Percentiles rank a stretch among this genome's conserved stretches.
phyloP scores from a whole-genome alignment of 1,140 invertebrate genomes.

The Tetragonula clypearis region DNA sequence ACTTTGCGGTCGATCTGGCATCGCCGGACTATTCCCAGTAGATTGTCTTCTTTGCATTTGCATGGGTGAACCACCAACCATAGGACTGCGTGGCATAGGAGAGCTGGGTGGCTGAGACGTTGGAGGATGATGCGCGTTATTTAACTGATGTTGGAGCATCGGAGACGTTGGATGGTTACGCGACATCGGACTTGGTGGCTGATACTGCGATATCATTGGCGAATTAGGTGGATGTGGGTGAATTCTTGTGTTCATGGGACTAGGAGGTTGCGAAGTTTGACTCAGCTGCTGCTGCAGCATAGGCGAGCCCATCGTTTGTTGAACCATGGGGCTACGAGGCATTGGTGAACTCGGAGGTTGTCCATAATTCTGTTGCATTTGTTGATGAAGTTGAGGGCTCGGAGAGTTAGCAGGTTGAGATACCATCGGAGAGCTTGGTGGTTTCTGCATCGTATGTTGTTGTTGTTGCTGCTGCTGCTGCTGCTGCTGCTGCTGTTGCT shows the following conservation, averaged over 20 bases:
- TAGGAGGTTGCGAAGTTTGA: constrained; percentile 79
- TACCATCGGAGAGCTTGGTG: constrained; percentile 82
- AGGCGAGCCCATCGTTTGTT: constrained; percentile 82
- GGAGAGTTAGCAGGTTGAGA: constrained; percentile 82
- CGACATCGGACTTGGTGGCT: constrained; percentile 81
- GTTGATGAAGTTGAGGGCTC: constrained; percentile 82
- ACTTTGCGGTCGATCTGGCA: constrained; percentile 83
- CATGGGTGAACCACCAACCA: constrained; percentile 82
- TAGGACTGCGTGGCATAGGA: constrained; percentile 83
- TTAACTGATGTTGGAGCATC: constrained; percentile 78
- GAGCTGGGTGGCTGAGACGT: constrained; percentile 78
- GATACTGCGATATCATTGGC: constrained; percentile 78
- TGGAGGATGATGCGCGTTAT: constrained; percentile 75
- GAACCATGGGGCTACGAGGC: constrained; percentile 85
- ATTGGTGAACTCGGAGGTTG: constrained; percentile 86
- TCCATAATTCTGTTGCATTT: constrained; percentile 81
- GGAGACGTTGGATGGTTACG: constrained; percentile 78
- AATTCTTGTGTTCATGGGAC: constrained; percentile 77
- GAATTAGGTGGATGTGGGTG: constrained; percentile 78
- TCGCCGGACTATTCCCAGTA: constrained; percentile 83
- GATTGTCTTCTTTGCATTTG: constrained; percentile 82
- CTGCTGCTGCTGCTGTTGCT: constrained; percentile 81
- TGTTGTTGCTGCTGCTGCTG: constrained; percentile 82
- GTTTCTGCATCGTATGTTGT: constrained; percentile 78
- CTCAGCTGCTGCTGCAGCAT: constrained; percentile 82